Conservation (phyloP, 2,113 vertebrate species). For the Sylvilagus bachmani region DNA sequence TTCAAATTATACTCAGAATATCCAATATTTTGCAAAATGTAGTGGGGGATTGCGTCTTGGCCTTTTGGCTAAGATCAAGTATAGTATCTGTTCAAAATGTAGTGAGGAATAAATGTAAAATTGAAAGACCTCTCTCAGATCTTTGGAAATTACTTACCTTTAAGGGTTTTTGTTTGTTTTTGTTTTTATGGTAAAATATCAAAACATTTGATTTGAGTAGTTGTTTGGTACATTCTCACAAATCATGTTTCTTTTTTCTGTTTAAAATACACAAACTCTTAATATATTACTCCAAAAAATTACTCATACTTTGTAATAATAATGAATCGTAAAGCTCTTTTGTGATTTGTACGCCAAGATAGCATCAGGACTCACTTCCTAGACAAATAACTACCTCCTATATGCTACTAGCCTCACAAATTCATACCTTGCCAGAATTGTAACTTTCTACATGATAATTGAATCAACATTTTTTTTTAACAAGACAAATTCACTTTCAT, state of each 20-base stretch:
- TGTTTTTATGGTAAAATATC: not conserved
- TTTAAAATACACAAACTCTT: not conserved
- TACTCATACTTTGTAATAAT: not conserved
- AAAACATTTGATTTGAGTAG: not conserved
- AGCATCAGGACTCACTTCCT: not conserved
- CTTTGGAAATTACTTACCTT: slow-evolving; percentile 1
- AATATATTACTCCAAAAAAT: not conserved
- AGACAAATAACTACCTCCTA: not conserved
- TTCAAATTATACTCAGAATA: not conserved
- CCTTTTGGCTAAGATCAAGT: not conserved
- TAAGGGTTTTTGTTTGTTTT: not conserved
- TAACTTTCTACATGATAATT: not conserved
- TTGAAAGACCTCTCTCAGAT: not conserved
- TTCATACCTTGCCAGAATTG: not conserved
- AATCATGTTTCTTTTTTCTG: slow-evolving; percentile 9
- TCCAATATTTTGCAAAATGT: not conserved
- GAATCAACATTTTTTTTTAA: not conserved
- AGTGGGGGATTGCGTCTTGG: not conserved
- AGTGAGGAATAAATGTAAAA: not conserved
- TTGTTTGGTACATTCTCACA: slow-evolving; percentile 11
- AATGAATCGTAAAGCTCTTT: not conserved
- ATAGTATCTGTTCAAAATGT: not conserved
- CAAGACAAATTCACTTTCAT: not conserved
- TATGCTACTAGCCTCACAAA: not conserved
- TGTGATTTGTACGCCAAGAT: not conserved